A percentile compares a stretch with the other conserved stretches of the same genome.
Evolutionary conservation across 2,888 invertebrate species (phyloP).

Genomic region (Aleiodes testaceus): DNA sequence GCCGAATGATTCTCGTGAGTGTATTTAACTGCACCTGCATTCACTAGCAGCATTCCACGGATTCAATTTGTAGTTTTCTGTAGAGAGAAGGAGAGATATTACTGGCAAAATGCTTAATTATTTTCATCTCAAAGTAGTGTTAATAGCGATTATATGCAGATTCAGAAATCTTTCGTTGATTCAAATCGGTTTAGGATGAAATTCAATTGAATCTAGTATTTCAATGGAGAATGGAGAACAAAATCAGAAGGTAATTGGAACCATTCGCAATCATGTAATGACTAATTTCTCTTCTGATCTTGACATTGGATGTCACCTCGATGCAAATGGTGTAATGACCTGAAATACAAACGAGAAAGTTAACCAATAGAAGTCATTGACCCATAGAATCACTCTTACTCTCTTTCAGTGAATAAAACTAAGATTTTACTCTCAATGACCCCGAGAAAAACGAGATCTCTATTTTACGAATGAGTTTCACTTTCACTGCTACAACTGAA

Average conservation of each 20-base stretch:
- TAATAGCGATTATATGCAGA: too few species aligned
- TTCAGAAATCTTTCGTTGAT: too few species aligned
- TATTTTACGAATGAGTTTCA: conserved; percentile 11
- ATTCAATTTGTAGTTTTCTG: conserved; percentile 4
- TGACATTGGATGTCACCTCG: conserved; percentile 2
- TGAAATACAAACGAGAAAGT: background rate
- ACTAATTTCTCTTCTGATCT: background rate
- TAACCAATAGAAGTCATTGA: background rate
- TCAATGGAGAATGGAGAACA: too few species aligned
- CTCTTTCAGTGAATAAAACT: background rate
- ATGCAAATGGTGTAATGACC: background rate
- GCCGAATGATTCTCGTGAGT: conserved; percentile 1
- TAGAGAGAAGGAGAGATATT: background rate
- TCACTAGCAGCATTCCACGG: background rate
- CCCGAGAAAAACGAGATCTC: conserved; percentile 11
- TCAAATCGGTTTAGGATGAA: too few species aligned
- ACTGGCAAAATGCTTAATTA: conserved; percentile 1
- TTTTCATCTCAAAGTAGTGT: background rate
- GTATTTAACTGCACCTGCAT: conserved; percentile 24
- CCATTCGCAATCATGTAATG: too few species aligned
- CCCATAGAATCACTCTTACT: conserved; percentile 11
- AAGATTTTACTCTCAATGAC: conserved; percentile 21
- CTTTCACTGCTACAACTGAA: conserved; percentile 1
- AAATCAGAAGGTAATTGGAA: too few species aligned
- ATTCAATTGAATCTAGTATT: too few species aligned